Conservation (phyloP, 2,797 vertebrate genomes). For the Myiotriccus ornatus region DNA sequence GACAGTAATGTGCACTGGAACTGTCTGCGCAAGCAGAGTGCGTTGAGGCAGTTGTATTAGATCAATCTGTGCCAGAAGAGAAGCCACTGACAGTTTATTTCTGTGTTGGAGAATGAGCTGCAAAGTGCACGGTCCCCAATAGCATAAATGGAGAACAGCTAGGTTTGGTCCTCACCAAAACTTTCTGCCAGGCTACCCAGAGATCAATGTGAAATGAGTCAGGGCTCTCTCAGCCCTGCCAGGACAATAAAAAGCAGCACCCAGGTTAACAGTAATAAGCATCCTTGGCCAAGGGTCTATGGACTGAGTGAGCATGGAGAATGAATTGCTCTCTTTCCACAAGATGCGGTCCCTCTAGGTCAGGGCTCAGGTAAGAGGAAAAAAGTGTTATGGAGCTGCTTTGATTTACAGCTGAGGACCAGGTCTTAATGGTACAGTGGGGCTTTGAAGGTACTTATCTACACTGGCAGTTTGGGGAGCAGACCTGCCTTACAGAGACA, state of each 20-base stretch:
- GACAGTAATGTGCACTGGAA: conserved; percentile 44
- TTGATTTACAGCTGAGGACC: conserved; percentile 30
- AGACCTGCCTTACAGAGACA: not conserved
- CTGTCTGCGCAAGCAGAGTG: not conserved
- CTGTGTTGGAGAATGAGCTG: not conserved
- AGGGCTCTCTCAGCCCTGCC: conserved; percentile 9
- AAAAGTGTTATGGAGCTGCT: not conserved
- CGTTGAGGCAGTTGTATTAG: conserved; percentile 43
- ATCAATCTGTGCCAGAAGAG: not conserved
- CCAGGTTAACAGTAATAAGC: conserved; percentile 57
- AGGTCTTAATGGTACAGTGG: not conserved
- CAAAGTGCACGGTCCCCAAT: not conserved
- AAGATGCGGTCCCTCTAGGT: not conserved
- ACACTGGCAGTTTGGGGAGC: not conserved
- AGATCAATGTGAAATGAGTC: conserved; percentile 14
- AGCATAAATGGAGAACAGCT: not conserved
- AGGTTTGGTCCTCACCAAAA: conserved; percentile 46
- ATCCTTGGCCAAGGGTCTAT: conserved; percentile 42
- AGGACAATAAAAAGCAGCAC: conserved; percentile 52
- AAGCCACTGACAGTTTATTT: conserved; percentile 19
- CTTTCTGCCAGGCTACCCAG: not conserved
- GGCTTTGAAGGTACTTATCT: not conserved
- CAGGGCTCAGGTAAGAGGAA: conserved; percentile 18
- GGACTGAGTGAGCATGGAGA: conserved; percentile 5
- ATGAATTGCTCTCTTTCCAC: conserved; percentile 32